A percentile compares a stretch with the other conserved stretches of the same genome.
phyloP scores from a whole-genome alignment of 2,797 vertebrate genomes.

The Lateolabrax maculatus region DNA sequence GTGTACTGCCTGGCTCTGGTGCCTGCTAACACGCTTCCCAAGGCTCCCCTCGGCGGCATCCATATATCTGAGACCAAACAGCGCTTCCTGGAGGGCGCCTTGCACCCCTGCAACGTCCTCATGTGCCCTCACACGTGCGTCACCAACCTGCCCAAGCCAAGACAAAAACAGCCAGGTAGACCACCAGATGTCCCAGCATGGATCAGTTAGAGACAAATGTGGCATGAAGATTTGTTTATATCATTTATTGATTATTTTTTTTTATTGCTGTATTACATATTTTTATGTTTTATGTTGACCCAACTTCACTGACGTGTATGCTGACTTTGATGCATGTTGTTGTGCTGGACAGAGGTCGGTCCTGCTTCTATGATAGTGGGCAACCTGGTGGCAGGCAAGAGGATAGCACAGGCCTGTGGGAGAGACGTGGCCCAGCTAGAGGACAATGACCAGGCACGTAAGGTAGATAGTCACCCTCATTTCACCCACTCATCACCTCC shows the following conservation, averaged over 20 bases:
- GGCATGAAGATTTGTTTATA: background rate
- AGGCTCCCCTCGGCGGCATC: constrained; percentile 95
- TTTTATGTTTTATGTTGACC: background rate
- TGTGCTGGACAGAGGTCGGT: constrained; percentile 89
- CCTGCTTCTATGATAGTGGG: constrained; percentile 98
- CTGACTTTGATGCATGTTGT: constrained; percentile 23
- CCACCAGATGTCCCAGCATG: background rate
- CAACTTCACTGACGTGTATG: constrained; percentile 1
- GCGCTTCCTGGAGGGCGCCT: constrained; percentile 93
- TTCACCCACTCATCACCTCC: constrained; percentile 56
- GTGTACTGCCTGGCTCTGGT: constrained; percentile 96
- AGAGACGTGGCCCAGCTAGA: constrained; percentile 93
- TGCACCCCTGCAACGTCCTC: constrained; percentile 96
- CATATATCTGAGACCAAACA: constrained; percentile 97
- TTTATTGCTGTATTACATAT: background rate
- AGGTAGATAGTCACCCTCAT: constrained; percentile 83
- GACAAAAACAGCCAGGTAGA: constrained; percentile 96
- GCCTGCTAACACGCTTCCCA: constrained; percentile 96
- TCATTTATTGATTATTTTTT: background rate
- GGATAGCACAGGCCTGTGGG: constrained; percentile 95
- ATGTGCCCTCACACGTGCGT: constrained; percentile 98
- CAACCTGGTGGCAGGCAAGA: constrained; percentile 96
- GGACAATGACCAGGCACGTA: constrained; percentile 96
- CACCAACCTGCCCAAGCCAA: constrained; percentile 95
- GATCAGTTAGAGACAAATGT: background rate